Conservation (phyloP, 2,113 vertebrate species). For the Cygnus buccinator region DNA sequence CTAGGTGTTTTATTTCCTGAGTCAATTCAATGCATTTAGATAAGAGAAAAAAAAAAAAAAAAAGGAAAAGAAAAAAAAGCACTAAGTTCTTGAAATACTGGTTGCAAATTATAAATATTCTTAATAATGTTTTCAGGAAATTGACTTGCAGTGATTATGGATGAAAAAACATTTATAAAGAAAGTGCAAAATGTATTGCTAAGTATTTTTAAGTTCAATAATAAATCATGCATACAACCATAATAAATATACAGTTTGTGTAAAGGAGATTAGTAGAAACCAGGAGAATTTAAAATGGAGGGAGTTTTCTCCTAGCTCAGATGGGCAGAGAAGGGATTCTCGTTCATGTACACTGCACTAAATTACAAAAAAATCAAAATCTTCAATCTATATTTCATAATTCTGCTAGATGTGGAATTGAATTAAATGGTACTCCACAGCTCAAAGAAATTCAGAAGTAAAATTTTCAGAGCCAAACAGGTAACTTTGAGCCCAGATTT, state of each 20-base stretch:
- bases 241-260: background rate
- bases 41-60: background rate
- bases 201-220: background rate
- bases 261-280: background rate
- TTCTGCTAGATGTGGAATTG: background rate
- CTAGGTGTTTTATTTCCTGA: slow-evolving; percentile 70
- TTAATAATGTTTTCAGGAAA: slow-evolving; percentile 45
- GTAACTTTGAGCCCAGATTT: background rate
- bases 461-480: background rate
- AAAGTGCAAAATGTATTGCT: slow-evolving; percentile 17
- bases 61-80: background rate
- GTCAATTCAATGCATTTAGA: slow-evolving; percentile 53
- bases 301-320: background rate
- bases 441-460: background rate
- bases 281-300: background rate
- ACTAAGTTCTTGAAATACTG: slow-evolving; percentile 57
- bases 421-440: background rate
- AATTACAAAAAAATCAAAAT: background rate
- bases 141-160: background rate
- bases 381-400: background rate
- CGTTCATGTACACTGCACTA: background rate
- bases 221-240: background rate
- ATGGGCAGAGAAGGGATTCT: background rate
- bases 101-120: slow-evolving; percentile 55
- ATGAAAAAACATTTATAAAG: slow-evolving; percentile 22